Evolutionary conservation across 1,140 invertebrate genomes (phyloP), one percentile per base, ranked within the genome.

Genomic region (Polypedilum vanderplanki): DNA sequence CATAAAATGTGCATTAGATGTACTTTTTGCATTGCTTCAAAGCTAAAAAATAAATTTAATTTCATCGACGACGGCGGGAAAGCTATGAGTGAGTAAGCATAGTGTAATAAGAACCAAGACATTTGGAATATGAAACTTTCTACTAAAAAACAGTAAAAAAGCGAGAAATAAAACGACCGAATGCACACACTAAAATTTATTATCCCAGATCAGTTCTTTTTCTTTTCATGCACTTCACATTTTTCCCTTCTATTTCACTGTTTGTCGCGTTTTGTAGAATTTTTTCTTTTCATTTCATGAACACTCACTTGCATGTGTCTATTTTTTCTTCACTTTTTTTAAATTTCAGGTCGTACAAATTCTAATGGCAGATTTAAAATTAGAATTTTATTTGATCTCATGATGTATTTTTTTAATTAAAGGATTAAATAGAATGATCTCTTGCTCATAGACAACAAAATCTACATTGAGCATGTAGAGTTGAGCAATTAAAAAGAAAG

Each of bases 131-230:
- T 18, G 18, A 70, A 70, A 22, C 17, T 20, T 70, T 70, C 65
- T 22, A 20, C 20, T 18, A 20, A 70, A 70, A 70, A 70, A 70
- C 18, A 70, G 20, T 8, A 70, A 70, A 18, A 22, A 70, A 70
- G 12, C 24, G 24, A 57, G 46, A 57, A 57, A 57, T 3, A 20
- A 70, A 17, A 67, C 65, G 65, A 70, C 65, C 1, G 18, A 70
- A 20, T 18, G 17, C 17, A 70, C 20, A 70, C 65, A 22, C 65
- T 70, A 70, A 70, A 70, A 70, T 70, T 70, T 70, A 22, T 70
- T 70, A 70, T 70, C 65, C 65, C 65, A 70, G 65, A 70, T 70
- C 65, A 70, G 65, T 70, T 70, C 65, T 70, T 70, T 70, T 67
- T 67, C n/a, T 67, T 67, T 46, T 46, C 15, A 12, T 57, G 12